Evolutionary conservation across 2,797 vertebrate genomes (phyloP).

Genomic region (Chaunax sp.): DNA sequence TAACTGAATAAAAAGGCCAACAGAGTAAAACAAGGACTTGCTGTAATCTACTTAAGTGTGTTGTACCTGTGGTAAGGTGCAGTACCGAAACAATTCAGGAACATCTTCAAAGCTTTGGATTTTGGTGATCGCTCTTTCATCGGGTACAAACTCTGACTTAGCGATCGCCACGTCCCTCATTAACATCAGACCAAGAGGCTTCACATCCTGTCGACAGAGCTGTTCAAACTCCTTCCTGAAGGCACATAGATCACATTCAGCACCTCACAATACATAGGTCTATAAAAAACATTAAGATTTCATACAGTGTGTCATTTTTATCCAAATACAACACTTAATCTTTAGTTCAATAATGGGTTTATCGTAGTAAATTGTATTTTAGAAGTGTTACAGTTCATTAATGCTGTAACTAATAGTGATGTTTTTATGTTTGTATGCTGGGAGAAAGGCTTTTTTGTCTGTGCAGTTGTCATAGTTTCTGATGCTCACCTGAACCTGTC

Average conservation of each 20-base stretch:
- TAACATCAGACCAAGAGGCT: slow-evolving; percentile 74
- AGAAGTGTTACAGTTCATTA: neutral
- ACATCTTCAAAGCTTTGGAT: slow-evolving; percentile 91
- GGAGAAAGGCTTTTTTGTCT: neutral
- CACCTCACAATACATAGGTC: neutral
- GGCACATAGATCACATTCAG: neutral
- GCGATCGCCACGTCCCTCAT: slow-evolving; percentile 87
- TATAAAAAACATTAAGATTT: no score
- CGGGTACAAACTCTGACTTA: slow-evolving; percentile 79
- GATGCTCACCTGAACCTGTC: slow-evolving; percentile 86
- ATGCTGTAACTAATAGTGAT: neutral
- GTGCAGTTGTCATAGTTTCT: neutral
- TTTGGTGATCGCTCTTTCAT: slow-evolving; percentile 86
- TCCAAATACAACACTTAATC: no score
- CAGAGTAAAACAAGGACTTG: neutral
- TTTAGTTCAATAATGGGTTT: neutral
- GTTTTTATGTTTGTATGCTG: neutral
- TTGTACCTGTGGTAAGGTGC: slow-evolving; percentile 88
- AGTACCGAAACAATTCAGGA: slow-evolving; percentile 91
- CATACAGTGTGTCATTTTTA: no score
- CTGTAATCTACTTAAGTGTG: neutral
- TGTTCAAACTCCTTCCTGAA: slow-evolving; percentile 85
- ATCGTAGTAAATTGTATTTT: neutral
- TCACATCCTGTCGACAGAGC: slow-evolving; percentile 86
- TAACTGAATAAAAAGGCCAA: no score